Base-by-base conservation (phyloP, 2,113 vertebrate genomes). In the Crotalus tigris region DNA sequence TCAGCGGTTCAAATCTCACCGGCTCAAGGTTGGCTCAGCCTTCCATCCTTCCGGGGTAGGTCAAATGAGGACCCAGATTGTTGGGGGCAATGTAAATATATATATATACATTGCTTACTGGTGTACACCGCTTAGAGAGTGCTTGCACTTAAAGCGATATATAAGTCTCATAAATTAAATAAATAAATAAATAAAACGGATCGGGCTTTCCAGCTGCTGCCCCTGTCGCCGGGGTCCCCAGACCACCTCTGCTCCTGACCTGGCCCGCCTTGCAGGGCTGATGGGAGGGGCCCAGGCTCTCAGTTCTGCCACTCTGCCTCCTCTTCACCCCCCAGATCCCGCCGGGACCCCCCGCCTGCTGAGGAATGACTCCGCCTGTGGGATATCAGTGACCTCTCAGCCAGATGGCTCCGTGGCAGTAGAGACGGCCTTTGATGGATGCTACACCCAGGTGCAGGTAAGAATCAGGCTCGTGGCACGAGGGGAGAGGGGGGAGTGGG, bases 371-470 rank as follows among this genome's bases (percentile, higher is more conserved):
- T 92, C 75, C 0, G 2, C 39, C 55, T 95, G 94, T 33, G 81
- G 91, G 26, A 91, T 21, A 0, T 86, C 2, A 13, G 53, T 93
- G 4, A 0, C 29, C 6, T 44, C n/a, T 4, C 51, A 23, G 12
- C 44, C 4, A 0, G 23, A 85, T 4, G 92, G 90, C 17, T 93
- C 91, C 4, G 12, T 94, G 59, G 17, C 39, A 3, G 33, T 92
- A 0, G n/a, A 26, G 85, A 85, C 58, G 2, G 51, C 87, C 17
- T 88, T 92, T 29, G 4, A 44, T 1, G 92, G 95, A 3, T 94
- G 95, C 33, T 93, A 91, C 24, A 49, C 87, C 11, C 19, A 44
- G 15, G 53, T 39, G 3, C 59, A 90, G 4, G 95, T 95, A 90
- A 75, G 93, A 13, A 5, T 2, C 11, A 0, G 8, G 29, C 21